These are phyloP conservation scores for Zosterops borbonicus DNA, from an alignment of 2,113 vertebrate genomes.

Conservation along the genomic window DNA sequence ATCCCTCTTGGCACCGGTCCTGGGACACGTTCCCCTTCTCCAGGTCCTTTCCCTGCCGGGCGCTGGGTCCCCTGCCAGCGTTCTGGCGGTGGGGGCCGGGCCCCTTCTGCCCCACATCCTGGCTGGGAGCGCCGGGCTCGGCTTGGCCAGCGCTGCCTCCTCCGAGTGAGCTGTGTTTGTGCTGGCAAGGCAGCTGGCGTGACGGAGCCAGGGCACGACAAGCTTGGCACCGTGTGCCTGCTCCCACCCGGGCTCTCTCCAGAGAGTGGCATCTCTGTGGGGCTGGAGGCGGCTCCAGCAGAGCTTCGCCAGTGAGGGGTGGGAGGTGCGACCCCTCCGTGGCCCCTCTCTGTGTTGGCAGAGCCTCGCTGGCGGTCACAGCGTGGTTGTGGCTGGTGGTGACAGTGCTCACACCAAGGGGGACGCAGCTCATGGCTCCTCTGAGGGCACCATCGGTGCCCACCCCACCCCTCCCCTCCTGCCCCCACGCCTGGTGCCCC, in stretches of 20 bases:
- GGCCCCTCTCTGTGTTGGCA: neutral
- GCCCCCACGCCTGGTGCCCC: accelerated
- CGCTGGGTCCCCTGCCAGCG: neutral
- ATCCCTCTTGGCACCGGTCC: neutral
- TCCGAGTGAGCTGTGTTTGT: neutral
- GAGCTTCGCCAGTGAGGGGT: neutral
- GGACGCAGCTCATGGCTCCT: neutral
- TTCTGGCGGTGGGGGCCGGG: neutral
- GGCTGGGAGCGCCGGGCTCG: neutral
- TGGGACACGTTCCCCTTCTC: neutral
- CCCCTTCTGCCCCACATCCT: slow-evolving; percentile 16
- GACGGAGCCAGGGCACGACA: neutral
- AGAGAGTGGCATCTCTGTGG: neutral
- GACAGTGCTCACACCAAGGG: neutral
- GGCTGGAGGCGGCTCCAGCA: neutral
- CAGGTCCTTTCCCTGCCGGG: neutral
- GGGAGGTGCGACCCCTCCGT: neutral
- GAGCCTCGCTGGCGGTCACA: accelerated
- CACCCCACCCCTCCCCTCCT: neutral
- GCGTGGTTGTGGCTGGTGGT: accelerated
- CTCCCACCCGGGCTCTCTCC: neutral
- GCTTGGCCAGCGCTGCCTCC: neutral
- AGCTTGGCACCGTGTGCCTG: neutral
- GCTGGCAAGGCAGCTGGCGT: neutral
- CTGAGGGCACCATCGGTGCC: neutral